Percentiles rank a stretch among this genome's conserved stretches.
These are phyloP conservation scores for Argyrosomus regius DNA, from an alignment of 2,797 vertebrate species.

Conservation along the genomic window DNA sequence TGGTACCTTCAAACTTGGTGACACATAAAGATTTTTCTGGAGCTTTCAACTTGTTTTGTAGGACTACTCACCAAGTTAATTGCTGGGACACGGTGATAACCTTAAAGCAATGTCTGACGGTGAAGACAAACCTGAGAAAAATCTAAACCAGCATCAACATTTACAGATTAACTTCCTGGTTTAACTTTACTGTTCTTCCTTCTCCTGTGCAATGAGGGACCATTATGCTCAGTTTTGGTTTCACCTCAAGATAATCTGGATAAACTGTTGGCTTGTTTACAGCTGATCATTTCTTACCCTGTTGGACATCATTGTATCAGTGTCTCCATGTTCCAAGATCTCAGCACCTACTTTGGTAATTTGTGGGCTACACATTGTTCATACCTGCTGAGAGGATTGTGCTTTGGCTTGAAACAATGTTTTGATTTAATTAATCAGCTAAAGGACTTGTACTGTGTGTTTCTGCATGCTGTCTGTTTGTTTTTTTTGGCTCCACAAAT, in stretches of 20 bases:
- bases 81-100: background rate
- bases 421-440: background rate
- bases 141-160: background rate
- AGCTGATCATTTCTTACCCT: background rate
- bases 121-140: background rate
- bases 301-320: background rate
- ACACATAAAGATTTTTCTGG: background rate
- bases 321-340: background rate
- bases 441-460: background rate
- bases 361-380: background rate
- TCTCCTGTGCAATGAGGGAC: background rate
- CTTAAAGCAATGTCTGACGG: background rate
- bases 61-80: background rate
- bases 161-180: background rate
- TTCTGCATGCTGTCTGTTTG: too few species aligned
- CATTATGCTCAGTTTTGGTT: background rate
- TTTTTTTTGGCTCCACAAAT: too few species aligned
- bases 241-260: background rate
- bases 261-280: background rate
- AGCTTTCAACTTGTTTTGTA: background rate
- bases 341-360: too few species aligned
- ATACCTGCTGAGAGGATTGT: background rate
- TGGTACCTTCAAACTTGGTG: background rate
- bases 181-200: background rate
- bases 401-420: background rate